Evolutionary conservation across 2,888 invertebrate species (phyloP), one percentile per base, ranked within the genome.

Genomic region (Campopleginae sp.): DNA sequence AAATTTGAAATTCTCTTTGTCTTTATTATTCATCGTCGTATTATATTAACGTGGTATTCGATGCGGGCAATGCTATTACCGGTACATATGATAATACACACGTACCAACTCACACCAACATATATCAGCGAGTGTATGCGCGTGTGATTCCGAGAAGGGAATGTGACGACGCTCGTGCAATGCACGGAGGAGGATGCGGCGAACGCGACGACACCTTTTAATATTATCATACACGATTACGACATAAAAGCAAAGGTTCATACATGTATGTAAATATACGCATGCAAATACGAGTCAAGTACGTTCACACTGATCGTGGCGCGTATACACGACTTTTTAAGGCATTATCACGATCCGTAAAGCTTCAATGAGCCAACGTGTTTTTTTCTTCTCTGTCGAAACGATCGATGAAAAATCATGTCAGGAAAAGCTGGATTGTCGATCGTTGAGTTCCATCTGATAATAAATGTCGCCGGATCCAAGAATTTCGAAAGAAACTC

Each of bases 231-330:
- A 77, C 71, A 72, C 42, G 76, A 76, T 80, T 84, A 76, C 58
- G 66, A n/a, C 70, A 42, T 46, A 61, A 51, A 58, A 71, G 48
- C 70, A 61, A 58, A 58, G 19, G 42, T 42, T 66, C 14, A 38
- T 38, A 51, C 19, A 46, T 48, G 61, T 70, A 75, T 65, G 66
- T 51, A 31, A 65, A 42, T 76, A 65, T 51, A 31, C 54, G 44
- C 74, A 65, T 51, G 75, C 88, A 90, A 91, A 91, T 90, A 87
- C 90, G 87, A 91, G 89, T 91, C 88, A 90, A 91, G 89, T 90
- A 81, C 85, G 86, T 86, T 89, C 74, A 54, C 72, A 70, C 70
- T 19, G 19, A 66, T 80, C 84, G 84, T 46, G 33, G 10, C 63
- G 33, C 70, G 54, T 38, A 44, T 48, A 44, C 61, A 46, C 61